Percentiles rank a stretch among this genome's conserved stretches.
Conservation (phyloP, 2,888 invertebrate species). For the Ellobium chinense region DNA sequence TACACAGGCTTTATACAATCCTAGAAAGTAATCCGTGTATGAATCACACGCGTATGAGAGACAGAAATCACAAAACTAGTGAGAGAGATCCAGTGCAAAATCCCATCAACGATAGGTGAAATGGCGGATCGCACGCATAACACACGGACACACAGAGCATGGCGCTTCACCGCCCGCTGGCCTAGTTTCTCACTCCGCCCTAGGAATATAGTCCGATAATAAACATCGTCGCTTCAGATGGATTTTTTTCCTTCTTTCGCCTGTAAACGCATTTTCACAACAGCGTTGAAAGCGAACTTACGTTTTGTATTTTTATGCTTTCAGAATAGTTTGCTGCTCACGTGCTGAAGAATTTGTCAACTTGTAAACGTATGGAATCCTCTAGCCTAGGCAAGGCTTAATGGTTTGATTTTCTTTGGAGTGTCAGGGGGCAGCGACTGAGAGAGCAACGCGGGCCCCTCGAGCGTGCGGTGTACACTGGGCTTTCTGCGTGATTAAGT, state of each 20-base stretch:
- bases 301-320: neutral
- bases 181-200: conserved; percentile 45
- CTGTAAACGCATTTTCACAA: neutral
- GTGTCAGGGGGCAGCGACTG: neutral
- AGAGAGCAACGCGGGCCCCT: conserved; percentile 11
- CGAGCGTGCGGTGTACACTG: neutral
- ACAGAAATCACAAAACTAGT: conserved; percentile 23
- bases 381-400: neutral
- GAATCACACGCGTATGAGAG: conserved; percentile 13
- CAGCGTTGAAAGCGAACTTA: neutral
- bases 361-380: too few relatives aligned
- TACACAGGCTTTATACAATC: conserved; percentile 14
- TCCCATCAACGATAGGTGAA: conserved; percentile 50
- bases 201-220: conserved; percentile 45
- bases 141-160: conserved; percentile 49
- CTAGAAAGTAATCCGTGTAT: conserved; percentile 37
- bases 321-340: too few relatives aligned
- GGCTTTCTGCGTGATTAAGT: conserved; percentile 5
- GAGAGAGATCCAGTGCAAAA: conserved; percentile 47
- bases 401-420: conserved; percentile 1
- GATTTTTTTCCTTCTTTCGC: neutral
- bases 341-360: too few relatives aligned
- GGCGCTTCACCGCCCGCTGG: conserved; percentile 48
- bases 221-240: conserved; percentile 5
- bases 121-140: conserved; percentile 51